Conservation (phyloP, 2,113 vertebrate species). For the Scalopus aquaticus region DNA sequence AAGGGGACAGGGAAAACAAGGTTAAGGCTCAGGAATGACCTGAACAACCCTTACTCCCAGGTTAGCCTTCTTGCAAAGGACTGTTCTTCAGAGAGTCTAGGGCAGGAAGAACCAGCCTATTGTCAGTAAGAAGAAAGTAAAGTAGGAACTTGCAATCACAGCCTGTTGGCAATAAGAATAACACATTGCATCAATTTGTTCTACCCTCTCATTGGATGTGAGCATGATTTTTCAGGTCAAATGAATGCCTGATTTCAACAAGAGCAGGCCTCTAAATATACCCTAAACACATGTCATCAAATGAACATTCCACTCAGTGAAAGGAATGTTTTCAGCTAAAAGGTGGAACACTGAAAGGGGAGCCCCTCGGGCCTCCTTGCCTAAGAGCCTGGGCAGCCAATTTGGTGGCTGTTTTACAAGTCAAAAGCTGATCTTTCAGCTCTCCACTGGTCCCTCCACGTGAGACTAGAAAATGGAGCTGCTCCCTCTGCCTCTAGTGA, state of each 20-base stretch:
- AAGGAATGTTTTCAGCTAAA: neutral
- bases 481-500: slow-evolving; percentile 27
- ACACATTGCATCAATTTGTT: neutral
- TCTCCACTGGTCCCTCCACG: neutral
- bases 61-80: neutral
- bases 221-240: slow-evolving; percentile 41
- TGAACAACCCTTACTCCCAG: neutral
- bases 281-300: neutral
- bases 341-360: neutral
- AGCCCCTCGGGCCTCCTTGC: neutral
- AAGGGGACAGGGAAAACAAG: neutral
- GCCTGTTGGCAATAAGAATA: neutral
- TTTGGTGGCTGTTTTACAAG: slow-evolving; percentile 63
- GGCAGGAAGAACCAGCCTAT: neutral
- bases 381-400: neutral
- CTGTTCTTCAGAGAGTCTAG: neutral
- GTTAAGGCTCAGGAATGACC: neutral
- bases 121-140: neutral
- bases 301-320: neutral
- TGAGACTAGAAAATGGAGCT: slow-evolving; percentile 44
- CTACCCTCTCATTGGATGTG: neutral
- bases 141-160: neutral
- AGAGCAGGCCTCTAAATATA: neutral
- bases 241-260: slow-evolving; percentile 32
- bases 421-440: slow-evolving; percentile 63